Evolutionary conservation across 2,888 invertebrate genomes (phyloP).

Genomic region (Macroteleia sp.): DNA sequence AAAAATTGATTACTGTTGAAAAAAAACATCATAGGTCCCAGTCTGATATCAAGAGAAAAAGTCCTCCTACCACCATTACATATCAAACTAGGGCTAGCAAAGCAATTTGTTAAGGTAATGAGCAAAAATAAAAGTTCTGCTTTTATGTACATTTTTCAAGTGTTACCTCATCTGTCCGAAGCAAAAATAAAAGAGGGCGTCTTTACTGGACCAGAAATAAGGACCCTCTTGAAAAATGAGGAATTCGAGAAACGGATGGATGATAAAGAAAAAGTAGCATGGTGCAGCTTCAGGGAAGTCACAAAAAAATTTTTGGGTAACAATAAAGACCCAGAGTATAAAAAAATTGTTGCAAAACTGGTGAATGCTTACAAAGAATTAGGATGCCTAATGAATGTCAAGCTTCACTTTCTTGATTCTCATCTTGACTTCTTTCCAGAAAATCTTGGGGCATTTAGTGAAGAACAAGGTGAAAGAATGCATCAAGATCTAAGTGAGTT

Average conservation of each 20-base stretch:
- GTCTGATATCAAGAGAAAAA: background rate
- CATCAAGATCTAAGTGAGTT: conserved; percentile 71
- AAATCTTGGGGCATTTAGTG: conserved; percentile 69
- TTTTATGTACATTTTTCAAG: background rate
- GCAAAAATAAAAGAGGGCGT: conserved; percentile 41
- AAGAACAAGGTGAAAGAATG: conserved; percentile 74
- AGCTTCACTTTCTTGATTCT: conserved; percentile 72
- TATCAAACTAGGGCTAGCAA: conserved; percentile 43
- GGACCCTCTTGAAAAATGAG: background rate
- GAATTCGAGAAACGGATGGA: background rate
- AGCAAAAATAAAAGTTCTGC: background rate
- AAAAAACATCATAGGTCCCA: no score
- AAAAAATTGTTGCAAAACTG: conserved; percentile 64
- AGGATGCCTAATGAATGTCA: conserved; percentile 68
- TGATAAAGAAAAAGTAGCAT: conserved; percentile 45
- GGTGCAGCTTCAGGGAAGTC: conserved; percentile 49
- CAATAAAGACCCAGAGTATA: conserved; percentile 69
- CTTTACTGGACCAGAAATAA: conserved; percentile 49
- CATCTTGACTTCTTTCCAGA: conserved; percentile 70
- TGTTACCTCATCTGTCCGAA: conserved; percentile 33
- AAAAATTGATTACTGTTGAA: background rate
- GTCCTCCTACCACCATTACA: conserved; percentile 44
- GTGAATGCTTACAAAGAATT: conserved; percentile 50
- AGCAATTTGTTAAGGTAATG: conserved; percentile 46
- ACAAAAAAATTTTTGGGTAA: conserved; percentile 67